phyloP scores from a whole-genome alignment of 92 coral and sea anemone species.

The Galaxea fascicularis region DNA sequence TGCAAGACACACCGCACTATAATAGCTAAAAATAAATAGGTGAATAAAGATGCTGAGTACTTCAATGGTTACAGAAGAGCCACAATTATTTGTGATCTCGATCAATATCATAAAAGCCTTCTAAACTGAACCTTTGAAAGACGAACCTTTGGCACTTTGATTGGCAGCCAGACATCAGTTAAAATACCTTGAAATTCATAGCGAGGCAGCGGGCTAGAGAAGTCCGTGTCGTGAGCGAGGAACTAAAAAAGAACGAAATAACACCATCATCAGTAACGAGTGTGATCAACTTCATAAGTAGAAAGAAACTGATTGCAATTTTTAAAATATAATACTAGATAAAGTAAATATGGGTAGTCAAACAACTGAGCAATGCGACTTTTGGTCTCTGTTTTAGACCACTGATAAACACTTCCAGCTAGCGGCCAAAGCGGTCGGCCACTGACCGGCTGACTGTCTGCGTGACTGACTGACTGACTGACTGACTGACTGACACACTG shows the following conservation, averaged over 20 bases:
- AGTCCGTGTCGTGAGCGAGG: conserved; percentile 86
- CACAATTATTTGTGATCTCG: too few relatives aligned
- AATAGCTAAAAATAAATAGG: too few relatives aligned
- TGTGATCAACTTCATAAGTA: background rate
- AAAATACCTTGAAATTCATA: conserved; percentile 82
- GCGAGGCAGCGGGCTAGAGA: conserved; percentile 90
- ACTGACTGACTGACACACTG: background rate
- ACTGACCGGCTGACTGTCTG: too few relatives aligned
- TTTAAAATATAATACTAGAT: too few relatives aligned
- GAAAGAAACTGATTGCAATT: background rate
- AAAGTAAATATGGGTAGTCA: too few relatives aligned
- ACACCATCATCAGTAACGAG: background rate
- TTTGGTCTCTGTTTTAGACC: too few relatives aligned
- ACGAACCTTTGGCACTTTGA: conserved; percentile 86
- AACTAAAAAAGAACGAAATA: conserved; percentile 58
- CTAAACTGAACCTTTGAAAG: background rate
- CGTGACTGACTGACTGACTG: too few relatives aligned
- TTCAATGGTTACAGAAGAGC: background rate
- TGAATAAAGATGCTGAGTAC: background rate
- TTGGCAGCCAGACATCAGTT: conserved; percentile 94
- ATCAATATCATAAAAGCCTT: background rate
- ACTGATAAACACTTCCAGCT: too few relatives aligned
- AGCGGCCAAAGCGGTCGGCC: too few relatives aligned
- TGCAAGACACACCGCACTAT: too few relatives aligned
- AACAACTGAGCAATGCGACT: too few relatives aligned